Conservation (phyloP, 2,888 invertebrate species). For the Dexiosoma caninum region DNA sequence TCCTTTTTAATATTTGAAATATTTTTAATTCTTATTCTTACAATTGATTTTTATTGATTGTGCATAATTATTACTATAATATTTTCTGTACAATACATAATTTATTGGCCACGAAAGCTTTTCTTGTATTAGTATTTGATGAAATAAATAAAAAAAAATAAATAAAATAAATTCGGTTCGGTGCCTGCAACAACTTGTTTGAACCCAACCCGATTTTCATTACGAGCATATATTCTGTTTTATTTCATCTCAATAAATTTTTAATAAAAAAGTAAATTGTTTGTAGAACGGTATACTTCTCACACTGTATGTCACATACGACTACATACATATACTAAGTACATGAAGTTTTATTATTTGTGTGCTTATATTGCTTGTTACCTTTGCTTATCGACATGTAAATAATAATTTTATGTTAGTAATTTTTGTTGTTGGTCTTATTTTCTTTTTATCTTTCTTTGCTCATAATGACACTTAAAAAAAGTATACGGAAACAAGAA, state of each 20-base stretch:
- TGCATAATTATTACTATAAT: too few relatives aligned
- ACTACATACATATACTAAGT: conserved; percentile 30
- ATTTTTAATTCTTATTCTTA: too few relatives aligned
- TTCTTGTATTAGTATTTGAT: too few relatives aligned
- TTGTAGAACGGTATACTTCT: neutral
- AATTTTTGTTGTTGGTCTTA: conserved; percentile 54
- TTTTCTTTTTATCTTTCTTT: conserved; percentile 1
- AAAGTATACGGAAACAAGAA: neutral
- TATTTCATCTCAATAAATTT: neutral
- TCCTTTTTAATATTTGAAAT: too few relatives aligned
- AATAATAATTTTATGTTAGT: conserved; percentile 65
- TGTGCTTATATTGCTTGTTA: conserved; percentile 68
- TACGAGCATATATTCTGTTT: too few relatives aligned
- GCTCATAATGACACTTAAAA: conserved; percentile 46
- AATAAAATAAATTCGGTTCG: too few relatives aligned
- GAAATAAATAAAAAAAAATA: too few relatives aligned
- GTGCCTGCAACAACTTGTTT: too few relatives aligned
- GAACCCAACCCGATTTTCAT: too few relatives aligned
- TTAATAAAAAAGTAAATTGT: neutral
- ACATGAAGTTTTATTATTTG: conserved; percentile 48
- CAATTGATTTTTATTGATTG: too few relatives aligned
- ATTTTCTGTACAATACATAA: too few relatives aligned
- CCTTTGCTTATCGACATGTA: conserved; percentile 68
- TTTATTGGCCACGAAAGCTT: too few relatives aligned
- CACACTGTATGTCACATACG: conserved; percentile 6